Percentiles rank a stretch among this genome's conserved stretches.
These are phyloP conservation scores for Dasypus novemcinctus DNA, from an alignment of 2,113 vertebrate genomes.

Conservation along the genomic window DNA sequence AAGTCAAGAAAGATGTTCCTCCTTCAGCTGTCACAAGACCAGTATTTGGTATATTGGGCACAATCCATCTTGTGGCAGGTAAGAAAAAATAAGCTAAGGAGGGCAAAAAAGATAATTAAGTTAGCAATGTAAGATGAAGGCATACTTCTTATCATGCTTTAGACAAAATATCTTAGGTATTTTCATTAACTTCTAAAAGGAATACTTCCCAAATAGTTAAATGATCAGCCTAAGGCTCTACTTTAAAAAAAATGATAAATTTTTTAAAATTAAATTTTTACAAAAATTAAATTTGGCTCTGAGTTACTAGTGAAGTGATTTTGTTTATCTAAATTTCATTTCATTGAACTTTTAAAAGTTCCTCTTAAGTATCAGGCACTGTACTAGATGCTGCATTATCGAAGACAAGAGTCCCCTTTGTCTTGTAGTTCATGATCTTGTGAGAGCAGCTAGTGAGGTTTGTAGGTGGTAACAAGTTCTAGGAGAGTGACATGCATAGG, in stretches of 20 bases:
- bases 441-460: not conserved
- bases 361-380: not conserved
- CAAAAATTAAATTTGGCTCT: not conserved
- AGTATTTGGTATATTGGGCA: slow-evolving; percentile 95
- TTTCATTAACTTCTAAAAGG: slow-evolving; percentile 33
- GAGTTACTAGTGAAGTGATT: not conserved
- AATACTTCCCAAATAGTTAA: not conserved
- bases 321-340: not conserved
- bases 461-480: not conserved
- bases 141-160: not conserved
- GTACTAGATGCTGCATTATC: not conserved
- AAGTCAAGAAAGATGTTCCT: slow-evolving; percentile 94
- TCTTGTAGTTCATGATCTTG: not conserved
- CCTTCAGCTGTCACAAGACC: slow-evolving; percentile 91
- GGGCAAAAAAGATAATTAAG: not conserved
- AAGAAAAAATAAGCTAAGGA: slow-evolving; percentile 68
- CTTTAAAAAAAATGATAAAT: not conserved
- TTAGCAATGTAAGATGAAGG: not conserved
- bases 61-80: slow-evolving; percentile 95
- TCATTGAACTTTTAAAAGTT: not conserved
- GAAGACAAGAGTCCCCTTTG: not conserved
- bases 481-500: not conserved
- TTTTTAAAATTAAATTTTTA: too few relatives aligned
- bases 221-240: not conserved
- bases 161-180: not conserved